Percentiles rank a stretch among this genome's conserved stretches.
Conservation (phyloP, 2,797 vertebrate species). For the Periophthalmus magnuspinnatus region DNA sequence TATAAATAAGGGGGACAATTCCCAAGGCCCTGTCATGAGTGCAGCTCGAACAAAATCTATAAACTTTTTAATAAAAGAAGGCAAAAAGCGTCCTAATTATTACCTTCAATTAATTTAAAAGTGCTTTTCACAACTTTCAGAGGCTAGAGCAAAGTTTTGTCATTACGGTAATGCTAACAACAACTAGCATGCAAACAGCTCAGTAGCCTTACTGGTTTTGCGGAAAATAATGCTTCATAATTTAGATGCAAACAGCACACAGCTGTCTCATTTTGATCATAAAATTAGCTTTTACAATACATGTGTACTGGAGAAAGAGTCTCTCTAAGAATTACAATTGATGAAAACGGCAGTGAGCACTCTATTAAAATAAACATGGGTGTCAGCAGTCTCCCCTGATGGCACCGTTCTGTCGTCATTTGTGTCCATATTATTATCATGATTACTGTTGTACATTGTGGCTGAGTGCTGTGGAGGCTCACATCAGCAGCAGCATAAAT, state of each 20-base stretch:
- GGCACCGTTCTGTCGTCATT: constrained; percentile 34
- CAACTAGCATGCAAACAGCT: too few species aligned
- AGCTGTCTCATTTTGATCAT: too few species aligned
- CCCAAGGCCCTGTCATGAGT: constrained; percentile 19
- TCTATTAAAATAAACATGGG: constrained; percentile 4
- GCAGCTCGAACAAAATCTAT: constrained; percentile 28
- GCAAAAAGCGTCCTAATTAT: neutral
- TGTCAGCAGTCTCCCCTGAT: constrained; percentile 19
- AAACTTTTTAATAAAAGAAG: constrained; percentile 23
- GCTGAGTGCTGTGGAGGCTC: constrained; percentile 27
- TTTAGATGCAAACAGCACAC: too few species aligned
- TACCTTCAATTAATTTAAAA: too few species aligned
- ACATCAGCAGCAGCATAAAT: constrained; percentile 32
- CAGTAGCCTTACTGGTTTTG: too few species aligned
- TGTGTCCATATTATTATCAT: constrained; percentile 7
- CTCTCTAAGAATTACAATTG: neutral
- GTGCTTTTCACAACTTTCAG: too few species aligned
- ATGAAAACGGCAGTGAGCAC: neutral
- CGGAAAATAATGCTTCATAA: too few species aligned
- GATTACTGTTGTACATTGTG: constrained; percentile 9
- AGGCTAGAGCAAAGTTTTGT: too few species aligned
- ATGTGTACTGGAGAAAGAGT: neutral
- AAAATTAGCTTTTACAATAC: too few species aligned
- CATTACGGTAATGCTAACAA: too few species aligned
- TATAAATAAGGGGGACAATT: constrained; percentile 49